Base-by-base conservation (phyloP, 2,888 invertebrate species). In the Temnothorax rugatulus region DNA sequence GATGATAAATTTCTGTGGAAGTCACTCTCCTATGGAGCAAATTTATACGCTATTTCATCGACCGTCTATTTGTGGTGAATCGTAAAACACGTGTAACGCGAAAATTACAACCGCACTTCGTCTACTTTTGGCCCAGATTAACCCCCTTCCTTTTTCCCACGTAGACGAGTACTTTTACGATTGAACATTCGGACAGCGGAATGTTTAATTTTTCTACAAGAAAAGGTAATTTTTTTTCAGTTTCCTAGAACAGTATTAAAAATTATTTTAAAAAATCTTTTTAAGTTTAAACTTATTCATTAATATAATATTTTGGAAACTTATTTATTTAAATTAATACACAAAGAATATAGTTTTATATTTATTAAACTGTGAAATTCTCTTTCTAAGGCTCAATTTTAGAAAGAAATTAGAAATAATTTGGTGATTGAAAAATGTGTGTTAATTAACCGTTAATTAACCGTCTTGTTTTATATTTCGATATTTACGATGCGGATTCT, bases 1-100 rank as follows among this genome's bases (percentile, higher is more conserved):
- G 3, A 29, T 15, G 41, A 77, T n/a, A 44, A 77, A 68, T 68
- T 41, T 77, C n/a, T 69, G 21, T 44, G 29, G 9, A 69, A 77
- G 29, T 77, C 29, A 21, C 5, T 76, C 5, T 76, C 18, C 13
- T 76, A 64, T 2, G 52, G n/a, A 77, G n/a, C 69, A 57, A 29
- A 77, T 13, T 52, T 66, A 4, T 21, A 47, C 7, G 21, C 63
- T 71, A 57, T 69, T 77, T 71, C 34, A 71, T 52, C 41, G 29
- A 69, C 11, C 54, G 15, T 44, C 38, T 71, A 69, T 57, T 79
- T 79, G 9, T 57, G 57, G 44, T 54, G 13, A 34, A 52, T 47
- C 29, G 38, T 76, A 52, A 76, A 64, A n/a, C 38, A 25, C 18
- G 38, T 21, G 15, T 25, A 68, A 52, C 4, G 18, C 13, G 2